Evolutionary conservation across 1,140 invertebrate genomes (phyloP).

Genomic region (Drosophila kohkoa): DNA sequence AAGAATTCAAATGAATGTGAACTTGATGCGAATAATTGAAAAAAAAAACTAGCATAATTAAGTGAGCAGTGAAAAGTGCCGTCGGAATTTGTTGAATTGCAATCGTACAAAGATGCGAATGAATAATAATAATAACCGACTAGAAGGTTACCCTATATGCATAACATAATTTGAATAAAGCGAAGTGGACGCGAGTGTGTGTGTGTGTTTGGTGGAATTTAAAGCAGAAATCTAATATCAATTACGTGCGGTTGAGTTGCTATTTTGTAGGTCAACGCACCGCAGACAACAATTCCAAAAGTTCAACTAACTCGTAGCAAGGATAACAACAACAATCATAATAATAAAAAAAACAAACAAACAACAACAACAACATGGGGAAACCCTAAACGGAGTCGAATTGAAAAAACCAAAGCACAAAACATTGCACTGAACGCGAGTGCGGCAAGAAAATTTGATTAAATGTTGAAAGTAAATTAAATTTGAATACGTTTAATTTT

Average conservation of each 20-base stretch:
- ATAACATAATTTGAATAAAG: no score
- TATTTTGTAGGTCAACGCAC: constrained; percentile 54
- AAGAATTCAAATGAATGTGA: no score
- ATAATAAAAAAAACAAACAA: neutral
- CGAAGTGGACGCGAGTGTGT: no score
- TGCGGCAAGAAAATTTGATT: constrained; percentile 73
- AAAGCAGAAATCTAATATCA: constrained; percentile 35
- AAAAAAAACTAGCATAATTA: no score
- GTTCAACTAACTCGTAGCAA: constrained; percentile 41
- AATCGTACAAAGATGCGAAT: no score
- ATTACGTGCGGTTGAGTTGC: constrained; percentile 33
- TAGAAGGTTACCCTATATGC: no score
- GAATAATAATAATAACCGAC: no score
- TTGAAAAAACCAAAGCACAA: constrained; percentile 65
- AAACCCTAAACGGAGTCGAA: constrained; percentile 53
- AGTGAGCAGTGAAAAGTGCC: no score
- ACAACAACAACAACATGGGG: constrained; percentile 8
- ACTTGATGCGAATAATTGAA: no score
- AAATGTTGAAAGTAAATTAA: constrained; percentile 78
- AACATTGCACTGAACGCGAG: constrained; percentile 54
- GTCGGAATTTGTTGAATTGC: no score
- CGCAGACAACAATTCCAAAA: constrained; percentile 38
- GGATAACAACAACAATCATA: constrained; percentile 31
- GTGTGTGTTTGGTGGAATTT: constrained; percentile 3
- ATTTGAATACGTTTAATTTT: constrained; percentile 83